These are phyloP conservation scores for Parazoanthus darwini DNA, from an alignment of 92 coral and sea anemone genomes.

Conservation along the genomic window DNA sequence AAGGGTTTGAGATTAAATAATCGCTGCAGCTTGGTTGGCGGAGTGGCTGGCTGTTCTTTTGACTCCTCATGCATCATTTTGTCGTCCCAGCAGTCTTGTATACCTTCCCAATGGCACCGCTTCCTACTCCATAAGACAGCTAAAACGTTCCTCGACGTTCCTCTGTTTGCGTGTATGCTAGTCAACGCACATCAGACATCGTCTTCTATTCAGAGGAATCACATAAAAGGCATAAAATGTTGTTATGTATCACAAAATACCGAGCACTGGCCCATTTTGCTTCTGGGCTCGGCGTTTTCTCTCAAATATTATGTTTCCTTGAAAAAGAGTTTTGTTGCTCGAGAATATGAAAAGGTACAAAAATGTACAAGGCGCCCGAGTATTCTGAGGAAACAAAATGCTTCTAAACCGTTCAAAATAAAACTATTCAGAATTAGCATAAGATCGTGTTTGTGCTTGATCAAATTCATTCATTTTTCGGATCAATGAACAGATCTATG, in stretches of 20 bases:
- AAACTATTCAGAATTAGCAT: neutral
- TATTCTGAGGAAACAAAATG: neutral
- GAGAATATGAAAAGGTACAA: neutral
- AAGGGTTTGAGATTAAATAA: neutral
- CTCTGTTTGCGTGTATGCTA: neutral
- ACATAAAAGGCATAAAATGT: neutral
- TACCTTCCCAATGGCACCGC: too few relatives aligned
- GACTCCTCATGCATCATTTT: neutral
- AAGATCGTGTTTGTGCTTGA: neutral
- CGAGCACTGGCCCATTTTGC: neutral
- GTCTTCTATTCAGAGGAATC: neutral
- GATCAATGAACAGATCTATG: slow-evolving; percentile 4
- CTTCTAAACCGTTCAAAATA: neutral
- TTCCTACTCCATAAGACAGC: neutral
- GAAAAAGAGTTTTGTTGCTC: neutral
- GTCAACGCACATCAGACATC: neutral
- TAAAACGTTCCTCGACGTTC: neutral
- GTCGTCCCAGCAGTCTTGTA: neutral
- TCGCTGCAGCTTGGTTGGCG: neutral
- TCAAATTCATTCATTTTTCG: slow-evolving; percentile 10
- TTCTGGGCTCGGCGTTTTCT: neutral
- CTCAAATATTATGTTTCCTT: neutral
- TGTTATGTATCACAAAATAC: neutral
- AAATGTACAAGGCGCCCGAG: neutral
- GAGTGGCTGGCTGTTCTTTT: neutral